Evolutionary conservation across 37 sponge, comb jelly and placozoan genomes (phyloP).

Genomic region (Eunapius fragilis): DNA sequence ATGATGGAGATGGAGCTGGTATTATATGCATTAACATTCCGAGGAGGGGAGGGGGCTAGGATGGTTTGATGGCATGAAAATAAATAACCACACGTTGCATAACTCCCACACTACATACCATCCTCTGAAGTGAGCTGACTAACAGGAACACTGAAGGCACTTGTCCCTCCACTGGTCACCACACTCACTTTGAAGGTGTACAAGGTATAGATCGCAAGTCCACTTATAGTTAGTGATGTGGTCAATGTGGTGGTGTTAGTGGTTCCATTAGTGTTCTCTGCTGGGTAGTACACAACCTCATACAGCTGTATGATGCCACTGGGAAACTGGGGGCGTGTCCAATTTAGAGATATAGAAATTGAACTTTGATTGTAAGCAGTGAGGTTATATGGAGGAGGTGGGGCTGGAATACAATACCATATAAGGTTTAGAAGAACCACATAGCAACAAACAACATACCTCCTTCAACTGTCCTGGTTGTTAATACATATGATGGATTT

Average conservation of each 20-base stretch:
- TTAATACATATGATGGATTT: too few relatives aligned
- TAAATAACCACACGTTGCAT: too few relatives aligned
- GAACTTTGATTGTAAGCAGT: not conserved
- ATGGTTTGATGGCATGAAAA: too few relatives aligned
- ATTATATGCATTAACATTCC: slow-evolving; percentile 10
- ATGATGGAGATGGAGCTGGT: slow-evolving; percentile 50
- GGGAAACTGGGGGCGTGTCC: not conserved
- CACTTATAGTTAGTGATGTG: not conserved
- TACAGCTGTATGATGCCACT: not conserved
- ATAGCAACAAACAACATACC: too few relatives aligned
- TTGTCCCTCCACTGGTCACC: not conserved
- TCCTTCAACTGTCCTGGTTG: too few relatives aligned
- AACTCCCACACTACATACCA: not conserved
- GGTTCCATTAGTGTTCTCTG: not conserved
- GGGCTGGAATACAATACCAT: slow-evolving; percentile 19
- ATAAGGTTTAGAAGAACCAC: not conserved
- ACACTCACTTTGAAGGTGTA: slow-evolving; percentile 6
- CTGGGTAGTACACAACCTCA: not conserved
- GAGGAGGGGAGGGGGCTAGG: slow-evolving; percentile 58
- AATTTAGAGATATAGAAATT: not conserved
- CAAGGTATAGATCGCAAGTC: not conserved
- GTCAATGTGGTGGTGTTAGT: not conserved
- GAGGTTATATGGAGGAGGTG: slow-evolving; percentile 27
- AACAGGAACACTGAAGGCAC: not conserved
- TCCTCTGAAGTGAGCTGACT: slow-evolving; percentile 9